phyloP scores from a whole-genome alignment of 2,888 invertebrate genomes.

The Oscheius sp. region DNA sequence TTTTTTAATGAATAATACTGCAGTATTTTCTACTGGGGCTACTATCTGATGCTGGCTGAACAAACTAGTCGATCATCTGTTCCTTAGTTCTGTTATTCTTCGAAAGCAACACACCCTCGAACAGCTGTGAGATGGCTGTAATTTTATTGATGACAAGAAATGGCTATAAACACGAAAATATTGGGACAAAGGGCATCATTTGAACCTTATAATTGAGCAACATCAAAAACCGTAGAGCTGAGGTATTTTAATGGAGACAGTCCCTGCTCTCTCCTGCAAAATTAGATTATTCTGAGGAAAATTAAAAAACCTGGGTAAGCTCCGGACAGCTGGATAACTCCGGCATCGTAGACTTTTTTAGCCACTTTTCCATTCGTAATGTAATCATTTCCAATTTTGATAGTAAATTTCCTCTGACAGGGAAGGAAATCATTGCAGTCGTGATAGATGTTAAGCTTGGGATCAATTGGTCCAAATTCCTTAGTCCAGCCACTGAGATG shows the following conservation, averaged over 20 bases:
- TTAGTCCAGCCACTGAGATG: slow-evolving; percentile 55
- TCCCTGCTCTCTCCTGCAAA: slow-evolving; percentile 63
- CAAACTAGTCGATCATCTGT: not conserved
- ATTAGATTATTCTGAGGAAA: too few species aligned
- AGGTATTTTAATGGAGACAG: slow-evolving; percentile 49
- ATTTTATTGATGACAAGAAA: not conserved
- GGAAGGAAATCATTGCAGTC: slow-evolving; percentile 66
- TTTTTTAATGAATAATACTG: slow-evolving; percentile 21
- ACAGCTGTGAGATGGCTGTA: not conserved
- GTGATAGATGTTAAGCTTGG: slow-evolving; percentile 68
- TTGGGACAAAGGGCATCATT: not conserved
- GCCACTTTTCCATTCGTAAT: slow-evolving; percentile 48
- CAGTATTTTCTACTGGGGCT: slow-evolving; percentile 63
- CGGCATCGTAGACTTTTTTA: slow-evolving; percentile 59
- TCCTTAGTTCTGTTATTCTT: not conserved
- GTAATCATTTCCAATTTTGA: slow-evolving; percentile 61
- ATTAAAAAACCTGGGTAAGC: too few species aligned
- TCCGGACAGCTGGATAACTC: slow-evolving; percentile 59
- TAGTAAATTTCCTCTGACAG: slow-evolving; percentile 63
- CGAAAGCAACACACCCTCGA: too few species aligned
- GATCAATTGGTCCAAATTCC: slow-evolving; percentile 68
- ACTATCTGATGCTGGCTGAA: slow-evolving; percentile 45
- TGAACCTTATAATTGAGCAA: not conserved
- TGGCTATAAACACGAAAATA: not conserved
- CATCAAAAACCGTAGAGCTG: not conserved